A percentile compares a stretch with the other conserved stretches of the same genome.
Conservation (phyloP, 2,797 vertebrate genomes). For the Propithecus perrieri region DNA sequence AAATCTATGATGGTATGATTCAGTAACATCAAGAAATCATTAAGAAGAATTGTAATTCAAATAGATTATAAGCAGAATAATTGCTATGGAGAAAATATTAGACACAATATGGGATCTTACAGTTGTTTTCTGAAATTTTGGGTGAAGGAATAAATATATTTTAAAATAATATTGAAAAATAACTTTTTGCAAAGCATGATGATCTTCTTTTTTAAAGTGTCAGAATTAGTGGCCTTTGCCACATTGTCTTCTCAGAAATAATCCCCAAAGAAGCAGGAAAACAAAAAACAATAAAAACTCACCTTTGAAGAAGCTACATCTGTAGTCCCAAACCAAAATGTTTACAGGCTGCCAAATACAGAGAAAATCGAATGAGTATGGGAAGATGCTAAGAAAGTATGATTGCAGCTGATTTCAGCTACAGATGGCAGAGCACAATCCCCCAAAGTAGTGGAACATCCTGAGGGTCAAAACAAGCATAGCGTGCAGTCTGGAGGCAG, state of each 20-base stretch:
- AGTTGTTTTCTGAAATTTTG: neutral
- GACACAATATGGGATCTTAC: neutral
- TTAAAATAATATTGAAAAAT: neutral
- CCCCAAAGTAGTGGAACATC: neutral
- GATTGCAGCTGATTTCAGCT: neutral
- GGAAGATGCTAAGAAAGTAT: neutral
- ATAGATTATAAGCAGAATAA: neutral
- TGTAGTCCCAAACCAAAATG: slow-evolving; percentile 48
- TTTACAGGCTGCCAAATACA: neutral
- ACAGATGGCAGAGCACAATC: neutral
- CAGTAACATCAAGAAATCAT: neutral
- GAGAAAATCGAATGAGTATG: slow-evolving; percentile 9
- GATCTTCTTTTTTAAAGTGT: neutral
- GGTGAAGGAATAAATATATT: neutral
- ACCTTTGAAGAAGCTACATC: slow-evolving; percentile 29
- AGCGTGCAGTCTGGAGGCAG: neutral
- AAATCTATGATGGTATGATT: neutral
- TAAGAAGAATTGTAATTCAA: neutral
- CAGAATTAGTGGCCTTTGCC: neutral
- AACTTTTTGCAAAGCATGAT: neutral
- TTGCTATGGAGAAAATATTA: neutral
- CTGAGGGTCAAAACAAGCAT: neutral
- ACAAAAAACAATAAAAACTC: neutral
- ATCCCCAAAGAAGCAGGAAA: neutral
- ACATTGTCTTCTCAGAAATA: slow-evolving; percentile 18